Base-by-base conservation (phyloP, 2,113 vertebrate genomes). In the Ailurus styani region DNA sequence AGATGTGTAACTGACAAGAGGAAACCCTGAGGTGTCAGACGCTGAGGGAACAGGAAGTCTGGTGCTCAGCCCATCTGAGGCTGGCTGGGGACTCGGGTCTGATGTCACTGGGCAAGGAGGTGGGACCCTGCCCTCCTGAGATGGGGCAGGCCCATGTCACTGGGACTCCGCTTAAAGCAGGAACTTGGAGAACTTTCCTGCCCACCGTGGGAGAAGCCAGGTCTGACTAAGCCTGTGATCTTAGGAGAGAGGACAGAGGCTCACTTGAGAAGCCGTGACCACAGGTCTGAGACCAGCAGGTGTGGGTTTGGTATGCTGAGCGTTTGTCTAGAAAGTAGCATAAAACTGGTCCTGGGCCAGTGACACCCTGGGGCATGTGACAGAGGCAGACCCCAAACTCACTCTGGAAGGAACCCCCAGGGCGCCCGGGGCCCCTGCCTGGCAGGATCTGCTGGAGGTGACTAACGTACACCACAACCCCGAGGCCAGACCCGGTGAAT, bases 351-450 rank as follows among this genome's bases (percentile, higher is more conserved):
- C 47, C 55, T 55, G 25, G 29, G 60, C 47, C 25, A 12, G 7
- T 21, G 73, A 31, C 3, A 34, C 10, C 47, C 7, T 31, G 10
- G 50, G 52, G n/a, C 7, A 2, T 34, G 11, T 9, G 57, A 42
- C 82, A 18, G 64, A 54, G 37, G 50, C 31, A 37, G 25, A 31
- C 45, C 42, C 62, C 64, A 29, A 2, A 1, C 55, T 70, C 62
- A 7, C 34, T 20, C 29, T 20, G 8, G 20, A 31, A 73, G n/a
- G 25, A 73, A 7, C 25, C 5, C 64, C 21, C 40, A 5, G 72
- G 27, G n/a, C 1, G 0, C 29, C 7, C 7, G 10, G 87, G 29
- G 8, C 7, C 75, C 23, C 11, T 2, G 6, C 31, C 2, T 1
- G 8, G 18, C 18, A 17, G 14, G 87, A 7, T n/a, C 87, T 60